Evolutionary conservation across 2,113 vertebrate species (phyloP).

Genomic region (Mirounga angustirostris): DNA sequence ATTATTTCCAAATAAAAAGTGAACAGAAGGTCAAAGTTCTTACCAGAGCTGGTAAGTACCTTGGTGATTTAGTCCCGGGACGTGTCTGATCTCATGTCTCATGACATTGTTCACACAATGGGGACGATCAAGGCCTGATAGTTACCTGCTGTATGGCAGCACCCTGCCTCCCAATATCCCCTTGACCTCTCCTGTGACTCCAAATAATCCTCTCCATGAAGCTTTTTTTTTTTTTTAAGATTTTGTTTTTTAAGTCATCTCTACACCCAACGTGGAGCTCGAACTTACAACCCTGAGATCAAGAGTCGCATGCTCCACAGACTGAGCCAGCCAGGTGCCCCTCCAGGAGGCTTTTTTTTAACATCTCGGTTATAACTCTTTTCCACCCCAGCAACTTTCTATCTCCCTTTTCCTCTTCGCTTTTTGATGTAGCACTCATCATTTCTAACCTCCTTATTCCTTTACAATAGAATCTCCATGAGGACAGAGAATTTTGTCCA

Average conservation of each 20-base stretch:
- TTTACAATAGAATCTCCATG: not conserved
- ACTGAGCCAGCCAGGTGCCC: not conserved
- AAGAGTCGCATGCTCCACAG: not conserved
- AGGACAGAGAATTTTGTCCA: not conserved
- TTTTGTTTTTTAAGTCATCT: not conserved
- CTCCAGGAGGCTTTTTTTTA: not conserved
- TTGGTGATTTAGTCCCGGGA: not conserved
- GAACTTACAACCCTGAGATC: not conserved
- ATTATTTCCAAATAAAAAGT: not conserved
- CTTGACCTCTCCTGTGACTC: not conserved
- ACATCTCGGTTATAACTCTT: not conserved
- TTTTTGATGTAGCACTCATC: not conserved
- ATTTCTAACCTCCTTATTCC: not conserved
- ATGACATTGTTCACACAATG: not conserved
- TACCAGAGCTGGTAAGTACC: not conserved
- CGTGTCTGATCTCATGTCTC: not conserved
- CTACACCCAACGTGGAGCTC: not conserved
- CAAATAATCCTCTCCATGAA: not conserved
- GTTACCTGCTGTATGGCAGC: accelerated
- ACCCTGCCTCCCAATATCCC: not conserved
- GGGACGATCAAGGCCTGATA: no score
- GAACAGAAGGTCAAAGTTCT: not conserved
- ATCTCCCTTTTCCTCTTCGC: not conserved
- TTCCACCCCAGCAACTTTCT: not conserved
- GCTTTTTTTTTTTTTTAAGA: not conserved